phyloP scores from a whole-genome alignment of 2,888 invertebrate species.

The Eucera pruinosa region DNA sequence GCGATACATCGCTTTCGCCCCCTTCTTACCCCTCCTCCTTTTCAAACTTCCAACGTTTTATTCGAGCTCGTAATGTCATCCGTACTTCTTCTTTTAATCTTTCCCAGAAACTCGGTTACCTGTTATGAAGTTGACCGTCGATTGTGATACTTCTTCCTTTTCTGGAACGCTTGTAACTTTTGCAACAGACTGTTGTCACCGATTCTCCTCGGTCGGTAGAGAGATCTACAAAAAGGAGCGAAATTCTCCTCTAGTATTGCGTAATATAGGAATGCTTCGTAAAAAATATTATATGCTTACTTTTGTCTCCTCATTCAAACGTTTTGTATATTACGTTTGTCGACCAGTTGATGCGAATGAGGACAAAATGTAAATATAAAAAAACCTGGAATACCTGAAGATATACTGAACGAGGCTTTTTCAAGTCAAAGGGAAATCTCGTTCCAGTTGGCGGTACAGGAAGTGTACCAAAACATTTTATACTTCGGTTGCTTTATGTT shows the following conservation, averaged over 20 bases:
- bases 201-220: conserved; percentile 8
- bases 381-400: conserved; percentile 15
- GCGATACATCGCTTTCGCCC: conserved; percentile 20
- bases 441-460: conserved; percentile 8
- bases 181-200: conserved; percentile 1
- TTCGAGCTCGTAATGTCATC: conserved; percentile 35
- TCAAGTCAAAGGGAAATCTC: conserved; percentile 19
- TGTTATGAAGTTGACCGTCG: conserved; percentile 45
- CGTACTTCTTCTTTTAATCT: conserved; percentile 41
- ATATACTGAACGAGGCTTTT: neutral
- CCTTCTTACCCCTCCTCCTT: neutral
- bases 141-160: conserved; percentile 24
- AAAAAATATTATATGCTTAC: neutral
- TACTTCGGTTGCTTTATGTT: conserved; percentile 1
- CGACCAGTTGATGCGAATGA: neutral
- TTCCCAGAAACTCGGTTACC: conserved; percentile 36
- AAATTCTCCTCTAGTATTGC: neutral
- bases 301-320: neutral
- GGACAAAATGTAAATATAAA: neutral
- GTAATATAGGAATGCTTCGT: neutral
- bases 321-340: neutral
- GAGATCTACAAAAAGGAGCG: neutral
- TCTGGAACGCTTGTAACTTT: conserved; percentile 24
- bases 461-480: conserved; percentile 18
- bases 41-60: conserved; percentile 44